These are phyloP conservation scores for Acheta domesticus DNA, from an alignment of 2,888 invertebrate species.

Conservation along the genomic window DNA sequence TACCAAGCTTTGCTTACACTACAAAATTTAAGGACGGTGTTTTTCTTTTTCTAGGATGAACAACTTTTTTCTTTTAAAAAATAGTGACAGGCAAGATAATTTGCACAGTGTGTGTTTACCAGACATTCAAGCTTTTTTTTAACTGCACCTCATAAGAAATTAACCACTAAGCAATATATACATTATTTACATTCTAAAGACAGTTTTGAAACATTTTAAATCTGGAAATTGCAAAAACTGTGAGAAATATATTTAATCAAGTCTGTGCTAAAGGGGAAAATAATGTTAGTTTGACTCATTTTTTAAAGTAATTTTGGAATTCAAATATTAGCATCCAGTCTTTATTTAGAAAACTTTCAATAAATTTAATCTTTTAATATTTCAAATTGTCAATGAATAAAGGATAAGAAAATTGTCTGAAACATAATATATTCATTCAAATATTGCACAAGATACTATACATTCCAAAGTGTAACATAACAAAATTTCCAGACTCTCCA, in stretches of 20 bases:
- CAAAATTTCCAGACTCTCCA: constrained; percentile 3
- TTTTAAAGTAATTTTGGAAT: no score
- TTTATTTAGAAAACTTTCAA: no score
- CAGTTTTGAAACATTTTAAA: no score
- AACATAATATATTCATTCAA: constrained; percentile 18
- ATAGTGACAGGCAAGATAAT: neutral
- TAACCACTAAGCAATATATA: neutral
- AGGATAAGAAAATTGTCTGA: neutral
- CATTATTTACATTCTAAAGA: neutral
- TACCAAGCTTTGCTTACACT: neutral
- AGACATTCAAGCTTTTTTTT: constrained; percentile 6
- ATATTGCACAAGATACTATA: constrained; percentile 11
- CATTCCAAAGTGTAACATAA: neutral
- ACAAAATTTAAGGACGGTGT: constrained; percentile 6
- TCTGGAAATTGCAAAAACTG: neutral
- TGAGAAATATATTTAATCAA: no score
- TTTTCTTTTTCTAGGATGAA: neutral
- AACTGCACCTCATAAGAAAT: neutral
- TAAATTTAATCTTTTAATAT: no score
- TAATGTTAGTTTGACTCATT: no score
- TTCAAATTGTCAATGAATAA: neutral
- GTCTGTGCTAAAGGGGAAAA: no score
- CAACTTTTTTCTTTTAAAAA: constrained; percentile 2
- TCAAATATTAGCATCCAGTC: no score
- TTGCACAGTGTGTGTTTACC: constrained; percentile 1